phyloP scores from a whole-genome alignment of 2,797 vertebrate species.

The Crenuchus spilurus region DNA sequence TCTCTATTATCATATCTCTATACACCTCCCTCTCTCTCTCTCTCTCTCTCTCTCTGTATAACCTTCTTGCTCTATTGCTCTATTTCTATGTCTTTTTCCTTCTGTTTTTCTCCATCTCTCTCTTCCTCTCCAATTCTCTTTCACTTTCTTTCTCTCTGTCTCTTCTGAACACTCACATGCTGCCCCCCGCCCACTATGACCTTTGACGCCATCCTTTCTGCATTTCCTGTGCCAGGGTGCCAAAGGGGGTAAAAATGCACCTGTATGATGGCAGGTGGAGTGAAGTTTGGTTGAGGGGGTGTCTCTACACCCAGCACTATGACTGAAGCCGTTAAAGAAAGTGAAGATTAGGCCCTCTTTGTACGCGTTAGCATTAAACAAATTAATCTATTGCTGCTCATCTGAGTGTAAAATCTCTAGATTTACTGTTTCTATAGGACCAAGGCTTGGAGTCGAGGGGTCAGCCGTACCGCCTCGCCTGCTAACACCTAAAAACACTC shows the following conservation, averaged over 20 bases:
- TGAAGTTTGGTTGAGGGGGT: conserved; percentile 65
- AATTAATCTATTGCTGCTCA: conserved; percentile 93
- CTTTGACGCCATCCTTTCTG: conserved; percentile 73
- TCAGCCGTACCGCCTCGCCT: conserved; percentile 67
- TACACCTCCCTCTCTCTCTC: background rate
- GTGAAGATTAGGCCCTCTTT: conserved; percentile 87
- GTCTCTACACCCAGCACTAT: conserved; percentile 58
- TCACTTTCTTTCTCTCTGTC: conserved; percentile 24
- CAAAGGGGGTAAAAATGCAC: conserved; percentile 48
- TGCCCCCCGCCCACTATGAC: conserved; percentile 14
- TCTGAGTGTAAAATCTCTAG: conserved; percentile 94
- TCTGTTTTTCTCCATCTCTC: background rate
- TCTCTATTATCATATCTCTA: background rate
- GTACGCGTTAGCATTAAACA: conserved; percentile 87
- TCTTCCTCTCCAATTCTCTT: no score
- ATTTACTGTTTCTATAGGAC: conserved; percentile 78
- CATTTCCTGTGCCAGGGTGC: conserved; percentile 68
- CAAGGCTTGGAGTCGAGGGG: conserved; percentile 62
- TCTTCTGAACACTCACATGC: conserved; percentile 38
- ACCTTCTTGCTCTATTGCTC: background rate
- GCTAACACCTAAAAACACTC: conserved; percentile 44
- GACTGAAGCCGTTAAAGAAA: conserved; percentile 83
- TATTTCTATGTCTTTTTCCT: background rate
- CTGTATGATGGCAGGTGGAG: conserved; percentile 52
- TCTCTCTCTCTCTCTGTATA: background rate